Evolutionary conservation across 2,888 invertebrate genomes (phyloP), one percentile per base, ranked within the genome.

Genomic region (Vesta saturnalis): DNA sequence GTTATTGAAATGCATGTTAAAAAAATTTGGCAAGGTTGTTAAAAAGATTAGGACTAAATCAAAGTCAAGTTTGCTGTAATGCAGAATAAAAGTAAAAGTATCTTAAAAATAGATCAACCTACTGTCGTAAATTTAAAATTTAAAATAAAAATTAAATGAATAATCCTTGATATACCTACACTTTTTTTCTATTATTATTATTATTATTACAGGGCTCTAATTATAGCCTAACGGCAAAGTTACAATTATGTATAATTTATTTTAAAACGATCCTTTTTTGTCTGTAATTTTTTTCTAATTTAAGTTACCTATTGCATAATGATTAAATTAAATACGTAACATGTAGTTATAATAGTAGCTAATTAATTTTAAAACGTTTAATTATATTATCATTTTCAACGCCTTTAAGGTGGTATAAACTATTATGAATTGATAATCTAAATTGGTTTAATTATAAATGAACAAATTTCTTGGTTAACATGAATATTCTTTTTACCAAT

Each of bases 331-430:
- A 19, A 52, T 52, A 21, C 12, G 3, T 19, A 52, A 52, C 52
- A 19, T 49, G 19, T 19, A 52, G 19, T 52, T 52, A 15, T 47
- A 52, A 8, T 52, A 18, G 52, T 52, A 52, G 52, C 52, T 52
- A 52, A 52, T 52, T 52, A 52, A 52, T 19, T 52, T 52, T 52
- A 52, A 19, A 52, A 52, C 52, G 12, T 52, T 52, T 52, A 52
- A 52, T 52, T 52, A 52, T 21, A 52, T 52, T 52, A 52, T n/a
- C 52, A 52, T 52, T 52, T 52, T 52, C 52, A 52, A 52, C 52
- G 52, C 52, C 52, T 18, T 52, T 21, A 3, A 52, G 52, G 52
- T 52, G 52, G 52, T 18, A 21, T 52, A 18, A 19, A 1, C 19
- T 19, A 19, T 19, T 52, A 52, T 19, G 19, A 52, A 52, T 52